Base-by-base conservation (phyloP, 2,888 invertebrate species). In the Drosophila rellima region DNA sequence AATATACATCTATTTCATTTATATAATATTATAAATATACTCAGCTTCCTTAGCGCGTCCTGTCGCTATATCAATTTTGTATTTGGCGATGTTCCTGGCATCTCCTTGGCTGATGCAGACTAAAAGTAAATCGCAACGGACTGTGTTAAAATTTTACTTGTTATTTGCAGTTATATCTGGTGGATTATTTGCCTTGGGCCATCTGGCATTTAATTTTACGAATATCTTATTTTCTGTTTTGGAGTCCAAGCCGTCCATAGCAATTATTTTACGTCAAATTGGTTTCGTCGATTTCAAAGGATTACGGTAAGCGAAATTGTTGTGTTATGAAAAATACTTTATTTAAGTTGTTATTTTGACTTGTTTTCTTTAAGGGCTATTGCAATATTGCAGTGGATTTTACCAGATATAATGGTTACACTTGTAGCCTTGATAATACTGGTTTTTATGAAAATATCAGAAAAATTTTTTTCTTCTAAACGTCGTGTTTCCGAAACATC, bases 21-120 rank as follows among this genome's bases (percentile, higher is more conserved):
- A 17, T 18, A 15, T 18, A 35, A n/a, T 13, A 31, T n/a, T 29
- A 26, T 44, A 29, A 7, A 3, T 4, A 18, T 47, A 2, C 0
- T 23, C 15, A 83, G 83, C 72, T 23, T 52, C 69, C 2, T 55
- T 85, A 10, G 11, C 55, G 11, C 69, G 83, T 3, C 83, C 83
- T 0, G 66, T 74, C 10, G 74, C 17, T 1, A 13, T 84, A 31
- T 84, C 83, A 8, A 31, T 78, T 47, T 6, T 74, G 2, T 88
- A 84, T 48, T 33, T 80, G 4, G 0, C 61, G 1, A 51, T 82
- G 70, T 84, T 88, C 40, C 67, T 88, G 13, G 1, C 65, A 2
- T 64, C 78, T 2, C 83, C 83, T 1, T 82, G 73, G 74, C 29
- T 84, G 6, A 29, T 69, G 31, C 60, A 47, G 50, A 35, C 23